Conservation (phyloP, 92 coral and sea anemone species). For the Epizoanthus illoricatus region DNA sequence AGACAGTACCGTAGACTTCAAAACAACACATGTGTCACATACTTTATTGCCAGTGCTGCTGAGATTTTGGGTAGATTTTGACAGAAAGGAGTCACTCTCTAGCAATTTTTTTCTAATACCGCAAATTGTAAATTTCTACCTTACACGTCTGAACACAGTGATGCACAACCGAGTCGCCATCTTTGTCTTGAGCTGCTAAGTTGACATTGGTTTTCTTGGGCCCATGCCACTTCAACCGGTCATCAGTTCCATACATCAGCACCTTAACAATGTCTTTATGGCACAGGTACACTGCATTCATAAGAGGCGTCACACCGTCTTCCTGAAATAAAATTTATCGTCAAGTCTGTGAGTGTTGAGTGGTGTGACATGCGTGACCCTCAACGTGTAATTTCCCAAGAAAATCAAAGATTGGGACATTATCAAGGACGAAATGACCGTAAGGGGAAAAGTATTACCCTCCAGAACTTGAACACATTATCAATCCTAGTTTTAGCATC, state of each 20-base stretch:
- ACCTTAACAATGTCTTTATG: conserved; percentile 66
- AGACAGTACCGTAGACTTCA: too few species aligned
- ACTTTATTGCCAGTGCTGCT: too few species aligned
- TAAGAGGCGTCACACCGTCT: conserved; percentile 74
- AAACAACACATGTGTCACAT: too few species aligned
- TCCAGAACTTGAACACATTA: too few species aligned
- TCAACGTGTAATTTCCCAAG: not conserved
- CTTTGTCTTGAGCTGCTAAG: conserved; percentile 62
- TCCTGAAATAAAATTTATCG: conserved; percentile 41
- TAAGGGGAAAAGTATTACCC: too few species aligned
- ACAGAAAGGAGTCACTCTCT: too few species aligned
- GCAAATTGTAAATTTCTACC: conserved; percentile 27
- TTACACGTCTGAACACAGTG: conserved; percentile 74
- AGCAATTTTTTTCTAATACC: too few species aligned
- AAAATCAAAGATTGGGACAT: not conserved
- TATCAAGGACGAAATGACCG: too few species aligned
- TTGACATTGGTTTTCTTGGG: conserved; percentile 53
- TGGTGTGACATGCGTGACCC: not conserved
- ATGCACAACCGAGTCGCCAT: conserved; percentile 69
- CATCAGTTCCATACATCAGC: conserved; percentile 67
- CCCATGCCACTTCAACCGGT: conserved; percentile 63
- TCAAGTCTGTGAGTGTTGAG: not conserved
- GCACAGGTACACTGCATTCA: conserved; percentile 66
- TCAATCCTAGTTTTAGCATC: too few species aligned
- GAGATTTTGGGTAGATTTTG: too few species aligned